phyloP scores from a whole-genome alignment of 2,113 vertebrate genomes.

The Calcarius ornatus region DNA sequence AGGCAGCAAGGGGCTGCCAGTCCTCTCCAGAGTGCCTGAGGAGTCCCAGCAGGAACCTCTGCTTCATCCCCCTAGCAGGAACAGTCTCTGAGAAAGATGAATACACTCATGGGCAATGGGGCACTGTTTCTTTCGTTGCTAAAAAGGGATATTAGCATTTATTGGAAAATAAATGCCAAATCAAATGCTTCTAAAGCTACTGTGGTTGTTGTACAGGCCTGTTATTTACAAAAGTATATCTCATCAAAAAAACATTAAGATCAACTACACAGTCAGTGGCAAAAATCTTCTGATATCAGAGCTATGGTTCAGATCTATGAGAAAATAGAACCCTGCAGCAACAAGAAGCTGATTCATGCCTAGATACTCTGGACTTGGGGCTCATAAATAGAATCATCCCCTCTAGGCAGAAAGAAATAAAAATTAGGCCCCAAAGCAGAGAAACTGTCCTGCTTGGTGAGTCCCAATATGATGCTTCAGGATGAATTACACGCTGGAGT shows the following conservation, averaged over 20 bases:
- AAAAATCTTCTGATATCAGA: not conserved
- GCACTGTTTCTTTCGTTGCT: not conserved
- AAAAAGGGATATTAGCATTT: not conserved
- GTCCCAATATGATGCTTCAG: not conserved
- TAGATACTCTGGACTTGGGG: not conserved
- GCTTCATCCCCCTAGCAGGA: not conserved
- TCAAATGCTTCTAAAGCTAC: not conserved
- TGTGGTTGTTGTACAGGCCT: not conserved
- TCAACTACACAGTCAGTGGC: not conserved
- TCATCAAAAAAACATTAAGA: not conserved
- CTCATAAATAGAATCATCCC: not conserved
- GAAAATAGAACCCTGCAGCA: not conserved
- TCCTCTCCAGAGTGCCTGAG: not conserved
- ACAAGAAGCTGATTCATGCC: not conserved
- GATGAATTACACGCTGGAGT: not conserved
- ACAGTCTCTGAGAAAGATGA: not conserved
- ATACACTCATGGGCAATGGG: not conserved
- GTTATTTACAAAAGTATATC: not conserved
- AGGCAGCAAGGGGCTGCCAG: not conserved
- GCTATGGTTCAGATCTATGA: not conserved
- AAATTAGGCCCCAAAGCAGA: not conserved
- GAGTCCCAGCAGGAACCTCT: not conserved
- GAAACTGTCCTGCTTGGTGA: not conserved
- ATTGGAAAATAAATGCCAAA: not conserved
- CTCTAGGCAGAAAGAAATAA: not conserved